Evolutionary conservation across 2,113 vertebrate genomes (phyloP).

Genomic region (Lagenorhynchus albirostris): DNA sequence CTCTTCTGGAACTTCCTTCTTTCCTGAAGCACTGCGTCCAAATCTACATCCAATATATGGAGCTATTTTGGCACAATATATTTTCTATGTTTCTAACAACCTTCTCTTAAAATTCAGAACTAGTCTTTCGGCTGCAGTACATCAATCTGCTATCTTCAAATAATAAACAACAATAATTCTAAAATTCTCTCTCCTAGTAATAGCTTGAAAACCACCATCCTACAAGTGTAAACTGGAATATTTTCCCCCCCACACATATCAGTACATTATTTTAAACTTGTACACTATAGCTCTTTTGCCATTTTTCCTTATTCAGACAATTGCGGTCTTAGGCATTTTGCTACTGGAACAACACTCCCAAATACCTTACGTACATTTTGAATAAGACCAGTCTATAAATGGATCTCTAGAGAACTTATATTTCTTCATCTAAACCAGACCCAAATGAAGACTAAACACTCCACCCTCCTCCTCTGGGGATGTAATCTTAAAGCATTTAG

Average conservation of each 20-base stretch:
- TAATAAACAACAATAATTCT: neutral
- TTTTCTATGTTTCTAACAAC: neutral
- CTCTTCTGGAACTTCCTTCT: neutral
- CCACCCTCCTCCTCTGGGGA: neutral
- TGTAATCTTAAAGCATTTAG: neutral
- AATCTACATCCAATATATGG: neutral
- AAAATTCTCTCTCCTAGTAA: neutral
- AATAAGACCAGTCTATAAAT: neutral
- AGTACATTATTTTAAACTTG: neutral
- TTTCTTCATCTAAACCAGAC: conserved; percentile 18
- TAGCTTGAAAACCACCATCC: neutral
- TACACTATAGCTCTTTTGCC: neutral
- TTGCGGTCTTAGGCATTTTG: neutral
- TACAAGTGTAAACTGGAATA: neutral
- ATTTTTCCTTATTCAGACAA: neutral
- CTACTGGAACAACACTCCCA: neutral
- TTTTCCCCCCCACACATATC: neutral
- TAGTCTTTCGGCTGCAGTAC: neutral
- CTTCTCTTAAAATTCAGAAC: conserved; percentile 12
- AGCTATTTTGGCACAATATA: neutral
- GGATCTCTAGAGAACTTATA: neutral
- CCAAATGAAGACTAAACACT: neutral
- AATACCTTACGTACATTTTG: neutral
- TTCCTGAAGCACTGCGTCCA: neutral
- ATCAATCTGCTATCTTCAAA: neutral